Evolutionary conservation across 2,113 vertebrate genomes (phyloP), one percentile per base, ranked within the genome.

Genomic region (Noctilio leporinus): DNA sequence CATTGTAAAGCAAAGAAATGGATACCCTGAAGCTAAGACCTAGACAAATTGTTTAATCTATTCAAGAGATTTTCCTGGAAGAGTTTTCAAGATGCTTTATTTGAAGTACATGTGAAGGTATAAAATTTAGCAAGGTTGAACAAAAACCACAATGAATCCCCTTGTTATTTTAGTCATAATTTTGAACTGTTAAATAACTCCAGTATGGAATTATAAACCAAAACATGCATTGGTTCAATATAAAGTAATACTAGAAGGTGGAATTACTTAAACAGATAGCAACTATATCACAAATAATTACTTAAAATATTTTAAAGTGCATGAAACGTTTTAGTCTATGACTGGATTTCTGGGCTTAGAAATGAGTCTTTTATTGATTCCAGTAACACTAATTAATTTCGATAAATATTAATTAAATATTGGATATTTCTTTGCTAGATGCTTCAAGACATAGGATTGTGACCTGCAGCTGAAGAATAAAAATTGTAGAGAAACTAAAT

Each of bases 401-500:
- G 87, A 49, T 57, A 84, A 85, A 89, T 47, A 81, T 70, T 75
- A 86, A 82, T 91, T 93, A 86, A 77, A 94, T 80, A 78, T 28
- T 81, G 47, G 14, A 67, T 16, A 93, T 84, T 14, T 87, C n/a
- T 93, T 95, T 91, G n/a, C 40, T 88, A 82, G 40, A 72, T 81
- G 30, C 43, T 94, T 59, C 7, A 95, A 93, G 81, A 92, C 2
- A 59, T 1, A 94, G 67, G 64, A 70, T 24, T 87, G 7, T 77
- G 40, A 90, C n/a, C 43, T 93, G 92, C 55, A 93, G 76, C 53
- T 89, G 75, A 90, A 45, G 57, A 95, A 93, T 92, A 88, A 96
- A 96, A 96, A 93, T 57, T 92, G 86, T 73, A 91, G 84, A 94
- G 76, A 95, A 96, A 89, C 49, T 84, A 97, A 96, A 96, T 94